Evolutionary conservation across 2,797 vertebrate species (phyloP).

Genomic region (Xyrichtys novacula): DNA sequence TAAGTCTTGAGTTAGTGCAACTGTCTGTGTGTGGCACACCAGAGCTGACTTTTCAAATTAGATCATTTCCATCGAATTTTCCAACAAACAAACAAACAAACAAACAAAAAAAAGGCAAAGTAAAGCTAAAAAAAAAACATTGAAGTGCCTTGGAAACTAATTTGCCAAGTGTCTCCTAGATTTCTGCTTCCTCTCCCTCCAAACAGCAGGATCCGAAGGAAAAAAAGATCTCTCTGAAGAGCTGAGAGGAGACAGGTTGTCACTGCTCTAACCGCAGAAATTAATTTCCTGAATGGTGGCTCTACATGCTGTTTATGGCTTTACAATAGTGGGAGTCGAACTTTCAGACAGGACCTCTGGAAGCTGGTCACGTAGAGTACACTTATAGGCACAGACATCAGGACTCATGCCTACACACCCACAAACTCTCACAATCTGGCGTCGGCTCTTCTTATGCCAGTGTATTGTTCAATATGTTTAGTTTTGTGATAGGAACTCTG

Average conservation of each 20-base stretch:
- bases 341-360: constrained; percentile 28
- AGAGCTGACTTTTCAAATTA: constrained; percentile 27
- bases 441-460: constrained; percentile 50
- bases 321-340: constrained; percentile 55
- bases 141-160: constrained; percentile 18
- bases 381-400: constrained; percentile 17
- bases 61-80: too few species aligned
- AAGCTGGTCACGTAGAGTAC: constrained; percentile 56
- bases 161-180: constrained; percentile 11
- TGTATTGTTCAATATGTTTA: constrained; percentile 73
- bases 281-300: constrained; percentile 54
- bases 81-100: too few species aligned
- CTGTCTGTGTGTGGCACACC: background rate
- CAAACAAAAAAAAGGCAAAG: constrained; percentile 20
- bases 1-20: background rate
- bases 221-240: constrained; percentile 27
- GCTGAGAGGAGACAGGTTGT: constrained; percentile 55
- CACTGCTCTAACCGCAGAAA: constrained; percentile 51
- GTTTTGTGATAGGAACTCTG: constrained; percentile 59
- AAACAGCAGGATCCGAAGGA: constrained; percentile 26
- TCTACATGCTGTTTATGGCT: constrained; percentile 42
- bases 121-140: constrained; percentile 6
- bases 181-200: constrained; percentile 21
- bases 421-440: constrained; percentile 18
- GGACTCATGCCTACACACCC: constrained; percentile 7